phyloP scores from a whole-genome alignment of 2,113 vertebrate species.

The Crocuta crocuta region DNA sequence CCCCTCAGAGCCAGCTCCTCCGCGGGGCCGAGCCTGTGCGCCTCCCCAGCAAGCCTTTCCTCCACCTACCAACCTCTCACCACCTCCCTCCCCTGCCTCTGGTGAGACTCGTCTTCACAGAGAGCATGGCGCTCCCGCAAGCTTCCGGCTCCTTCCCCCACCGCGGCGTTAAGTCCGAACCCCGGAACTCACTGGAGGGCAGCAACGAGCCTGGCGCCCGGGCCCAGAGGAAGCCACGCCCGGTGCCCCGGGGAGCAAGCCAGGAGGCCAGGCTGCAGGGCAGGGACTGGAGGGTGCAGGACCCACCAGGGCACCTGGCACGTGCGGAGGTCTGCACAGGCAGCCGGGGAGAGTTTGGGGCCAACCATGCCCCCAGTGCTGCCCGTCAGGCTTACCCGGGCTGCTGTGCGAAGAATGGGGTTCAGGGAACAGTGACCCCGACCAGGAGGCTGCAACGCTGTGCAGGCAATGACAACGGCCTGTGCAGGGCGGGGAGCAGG shows the following conservation, averaged over 20 bases:
- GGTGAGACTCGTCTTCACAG: background rate
- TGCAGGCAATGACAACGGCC: background rate
- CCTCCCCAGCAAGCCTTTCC: background rate
- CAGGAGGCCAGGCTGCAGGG: accelerated
- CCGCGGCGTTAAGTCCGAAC: background rate
- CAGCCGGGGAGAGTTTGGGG: background rate
- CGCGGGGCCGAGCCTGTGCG: accelerated
- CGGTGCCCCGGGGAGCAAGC: background rate
- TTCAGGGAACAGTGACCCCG: background rate
- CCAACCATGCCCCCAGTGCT: accelerated
- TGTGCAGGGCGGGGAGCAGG: background rate
- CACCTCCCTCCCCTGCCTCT: background rate
- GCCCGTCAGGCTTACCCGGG: background rate
- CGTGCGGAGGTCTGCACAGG: accelerated
- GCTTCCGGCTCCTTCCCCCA: background rate
- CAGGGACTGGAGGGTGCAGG: background rate
- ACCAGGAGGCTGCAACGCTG: background rate
- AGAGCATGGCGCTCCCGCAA: background rate
- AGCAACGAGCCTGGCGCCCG: background rate
- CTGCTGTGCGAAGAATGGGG: background rate
- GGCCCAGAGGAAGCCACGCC: background rate
- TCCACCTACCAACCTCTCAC: background rate
- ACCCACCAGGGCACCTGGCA: background rate
- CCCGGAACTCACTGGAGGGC: background rate
- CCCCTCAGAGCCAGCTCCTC: background rate